Conservation (phyloP, 2,888 invertebrate genomes). For the Syrphus vitripennis region DNA sequence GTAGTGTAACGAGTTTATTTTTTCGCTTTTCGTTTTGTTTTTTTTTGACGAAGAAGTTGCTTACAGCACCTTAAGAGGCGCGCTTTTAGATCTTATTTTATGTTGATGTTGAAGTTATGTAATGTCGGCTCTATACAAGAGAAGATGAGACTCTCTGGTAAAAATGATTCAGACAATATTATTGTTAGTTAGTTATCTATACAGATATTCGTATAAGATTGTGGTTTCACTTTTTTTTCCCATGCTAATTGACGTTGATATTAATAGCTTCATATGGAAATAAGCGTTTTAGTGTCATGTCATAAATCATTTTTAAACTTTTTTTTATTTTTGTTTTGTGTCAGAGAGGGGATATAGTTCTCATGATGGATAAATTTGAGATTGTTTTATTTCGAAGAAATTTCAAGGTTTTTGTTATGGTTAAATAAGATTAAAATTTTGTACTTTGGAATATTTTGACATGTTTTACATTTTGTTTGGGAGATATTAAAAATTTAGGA, state of each 20-base stretch:
- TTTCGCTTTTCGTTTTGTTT: neutral
- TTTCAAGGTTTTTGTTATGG: neutral
- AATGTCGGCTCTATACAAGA: neutral
- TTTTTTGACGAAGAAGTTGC: neutral
- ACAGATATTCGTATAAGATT: neutral
- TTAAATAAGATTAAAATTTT: neutral
- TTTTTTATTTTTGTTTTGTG: neutral
- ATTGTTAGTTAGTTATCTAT: neutral
- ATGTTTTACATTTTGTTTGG: neutral
- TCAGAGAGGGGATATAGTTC: neutral
- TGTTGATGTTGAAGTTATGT: slow-evolving; percentile 41
- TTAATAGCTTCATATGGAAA: slow-evolving; percentile 42
- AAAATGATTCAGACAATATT: slow-evolving; percentile 13
- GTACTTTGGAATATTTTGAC: neutral
- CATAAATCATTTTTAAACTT: slow-evolving; percentile 42
- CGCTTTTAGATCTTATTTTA: slow-evolving; percentile 22
- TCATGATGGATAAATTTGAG: neutral
- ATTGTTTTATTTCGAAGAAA: neutral
- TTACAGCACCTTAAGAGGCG: slow-evolving; percentile 33
- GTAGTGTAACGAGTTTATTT: slow-evolving; percentile 60
- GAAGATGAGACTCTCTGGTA: neutral
- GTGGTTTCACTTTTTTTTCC: slow-evolving; percentile 69
- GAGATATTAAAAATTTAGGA: too few species aligned
- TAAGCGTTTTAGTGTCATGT: slow-evolving; percentile 5
- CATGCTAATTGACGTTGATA: slow-evolving; percentile 37